These are phyloP conservation scores for Pogonognathellus flavescens DNA, from an alignment of 1,140 invertebrate genomes.

Conservation along the genomic window DNA sequence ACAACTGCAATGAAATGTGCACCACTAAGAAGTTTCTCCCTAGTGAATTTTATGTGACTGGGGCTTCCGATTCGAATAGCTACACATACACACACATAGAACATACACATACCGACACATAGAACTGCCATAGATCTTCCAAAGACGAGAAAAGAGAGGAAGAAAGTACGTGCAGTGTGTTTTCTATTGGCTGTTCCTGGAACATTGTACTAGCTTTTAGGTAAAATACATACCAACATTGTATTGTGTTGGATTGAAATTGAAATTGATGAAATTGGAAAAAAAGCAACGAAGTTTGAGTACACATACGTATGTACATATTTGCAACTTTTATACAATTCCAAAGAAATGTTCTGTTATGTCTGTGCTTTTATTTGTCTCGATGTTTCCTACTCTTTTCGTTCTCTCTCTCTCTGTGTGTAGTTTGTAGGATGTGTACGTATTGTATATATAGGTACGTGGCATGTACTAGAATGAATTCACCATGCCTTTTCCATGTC, in stretches of 20 bases:
- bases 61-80: constrained; percentile 15
- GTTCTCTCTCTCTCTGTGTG: too few species aligned
- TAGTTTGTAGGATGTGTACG: background rate
- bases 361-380: background rate
- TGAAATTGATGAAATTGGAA: constrained; percentile 49
- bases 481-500: constrained; percentile 31
- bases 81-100: too few species aligned
- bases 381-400: background rate
- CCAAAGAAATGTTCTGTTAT: background rate
- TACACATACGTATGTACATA: background rate
- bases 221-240: constrained; percentile 23
- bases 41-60: constrained; percentile 28
- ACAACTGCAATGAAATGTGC: constrained; percentile 48
- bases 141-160: background rate
- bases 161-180: constrained; percentile 19
- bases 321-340: background rate
- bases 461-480: constrained; percentile 6
- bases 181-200: background rate
- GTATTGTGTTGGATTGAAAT: constrained; percentile 36
- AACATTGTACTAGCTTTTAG: background rate
- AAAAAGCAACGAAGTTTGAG: background rate
- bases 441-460: background rate
- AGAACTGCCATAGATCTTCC: constrained; percentile 21
- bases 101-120: constrained; percentile 35
- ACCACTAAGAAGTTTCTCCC: constrained; percentile 37